Conservation (phyloP, 2,113 vertebrate genomes). For the Zingel zingel region DNA sequence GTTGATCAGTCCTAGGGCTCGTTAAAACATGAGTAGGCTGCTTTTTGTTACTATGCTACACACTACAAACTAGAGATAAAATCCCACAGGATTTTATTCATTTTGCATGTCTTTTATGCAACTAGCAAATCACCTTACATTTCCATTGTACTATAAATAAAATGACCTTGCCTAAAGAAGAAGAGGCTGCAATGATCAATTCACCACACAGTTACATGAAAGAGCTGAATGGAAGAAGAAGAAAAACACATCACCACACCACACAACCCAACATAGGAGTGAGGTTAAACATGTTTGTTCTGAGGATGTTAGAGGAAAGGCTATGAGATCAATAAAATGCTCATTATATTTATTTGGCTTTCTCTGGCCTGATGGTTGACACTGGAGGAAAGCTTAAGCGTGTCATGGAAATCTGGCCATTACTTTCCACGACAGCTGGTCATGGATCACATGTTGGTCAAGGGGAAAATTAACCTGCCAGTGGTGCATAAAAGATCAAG, state of each 20-base stretch:
- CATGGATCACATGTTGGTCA: background rate
- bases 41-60: background rate
- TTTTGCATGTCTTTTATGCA: conserved; percentile 4
- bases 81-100: background rate
- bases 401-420: background rate
- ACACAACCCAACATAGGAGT: background rate
- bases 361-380: background rate
- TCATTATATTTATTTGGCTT: background rate
- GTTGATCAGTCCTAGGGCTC: background rate
- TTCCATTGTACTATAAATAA: conserved; percentile 11
- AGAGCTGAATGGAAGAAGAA: background rate
- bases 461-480: background rate
- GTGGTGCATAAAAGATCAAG: background rate
- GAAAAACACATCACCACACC: too few species aligned
- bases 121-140: conserved; percentile 5
- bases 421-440: background rate
- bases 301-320: background rate
- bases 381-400: background rate
- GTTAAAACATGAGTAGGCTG: too few species aligned
- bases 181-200: background rate
- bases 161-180: conserved; percentile 2
- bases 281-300: background rate
- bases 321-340: background rate
- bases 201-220: background rate
- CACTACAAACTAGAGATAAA: background rate